Conservation (phyloP, 53 echinoderm and acorn worm species). For the Temnopleurus reevesii region DNA sequence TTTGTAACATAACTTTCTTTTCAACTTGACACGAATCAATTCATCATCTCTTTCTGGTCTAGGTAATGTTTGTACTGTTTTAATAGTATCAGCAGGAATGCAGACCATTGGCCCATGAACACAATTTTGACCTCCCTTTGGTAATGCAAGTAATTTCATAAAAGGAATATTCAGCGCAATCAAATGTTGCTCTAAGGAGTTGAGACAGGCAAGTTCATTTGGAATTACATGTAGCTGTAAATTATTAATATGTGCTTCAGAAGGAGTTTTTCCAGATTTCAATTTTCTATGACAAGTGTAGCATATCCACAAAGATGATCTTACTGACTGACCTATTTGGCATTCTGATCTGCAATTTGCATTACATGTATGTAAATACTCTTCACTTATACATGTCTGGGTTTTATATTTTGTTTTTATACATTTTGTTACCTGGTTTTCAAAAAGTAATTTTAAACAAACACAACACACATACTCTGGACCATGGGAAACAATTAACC, state of each 20-base stretch:
- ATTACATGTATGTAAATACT: conserved; percentile 64
- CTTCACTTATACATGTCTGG: conserved; percentile 17
- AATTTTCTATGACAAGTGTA: conserved; percentile 70
- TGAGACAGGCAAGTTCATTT: background rate
- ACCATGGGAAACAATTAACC: conserved; percentile 41
- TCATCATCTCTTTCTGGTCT: conserved; percentile 58
- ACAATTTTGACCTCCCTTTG: conserved; percentile 59
- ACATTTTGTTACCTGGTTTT: conserved; percentile 61
- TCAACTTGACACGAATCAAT: conserved; percentile 66
- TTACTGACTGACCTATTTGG: conserved; percentile 38
- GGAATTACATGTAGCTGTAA: conserved; percentile 24
- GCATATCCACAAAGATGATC: conserved; percentile 66
- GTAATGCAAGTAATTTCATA: conserved; percentile 64
- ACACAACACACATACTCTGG: conserved; percentile 65
- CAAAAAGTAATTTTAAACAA: conserved; percentile 55
- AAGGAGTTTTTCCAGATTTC: background rate
- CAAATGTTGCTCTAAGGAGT: conserved; percentile 59
- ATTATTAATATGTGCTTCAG: conserved; percentile 50
- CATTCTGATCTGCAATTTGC: conserved; percentile 19
- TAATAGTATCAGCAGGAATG: conserved; percentile 52
- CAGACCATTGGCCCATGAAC: conserved; percentile 68
- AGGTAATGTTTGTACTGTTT: conserved; percentile 42
- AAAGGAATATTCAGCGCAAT: conserved; percentile 67
- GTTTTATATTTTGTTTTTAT: conserved; percentile 48
- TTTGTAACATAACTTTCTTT: conserved; percentile 71